Percentiles rank a stretch among this genome's conserved stretches.
phyloP scores from a whole-genome alignment of 2,797 vertebrate genomes.

The Diglossa cyanea region DNA sequence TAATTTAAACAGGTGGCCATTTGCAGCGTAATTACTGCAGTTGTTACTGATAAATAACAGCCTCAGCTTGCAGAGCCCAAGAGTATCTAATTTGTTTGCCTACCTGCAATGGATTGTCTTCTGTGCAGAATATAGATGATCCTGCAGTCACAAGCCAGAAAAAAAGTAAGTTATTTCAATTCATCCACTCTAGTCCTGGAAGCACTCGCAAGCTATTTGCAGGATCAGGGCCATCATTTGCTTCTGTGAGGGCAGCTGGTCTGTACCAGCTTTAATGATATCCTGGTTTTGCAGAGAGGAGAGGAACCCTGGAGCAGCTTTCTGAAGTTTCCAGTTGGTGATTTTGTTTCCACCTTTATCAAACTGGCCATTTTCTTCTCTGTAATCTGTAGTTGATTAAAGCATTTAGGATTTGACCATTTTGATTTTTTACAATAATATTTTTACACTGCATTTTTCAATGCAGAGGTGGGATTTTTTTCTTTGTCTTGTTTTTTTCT shows the following conservation, averaged over 20 bases:
- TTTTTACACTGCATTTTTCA: not conserved
- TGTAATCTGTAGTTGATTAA: not conserved
- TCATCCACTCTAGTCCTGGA: not conserved
- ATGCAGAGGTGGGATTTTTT: not conserved
- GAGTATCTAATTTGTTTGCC: conserved; percentile 19
- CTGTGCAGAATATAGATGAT: conserved; percentile 6
- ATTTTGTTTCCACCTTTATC: not conserved
- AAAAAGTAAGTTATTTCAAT: not conserved
- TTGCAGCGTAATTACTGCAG: not conserved
- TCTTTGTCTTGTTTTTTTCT: no score
- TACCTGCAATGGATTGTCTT: not conserved
- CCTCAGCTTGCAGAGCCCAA: not conserved
- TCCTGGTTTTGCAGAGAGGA: not conserved
- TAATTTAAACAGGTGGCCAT: not conserved
- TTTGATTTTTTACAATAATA: not conserved
- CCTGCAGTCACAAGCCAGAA: not conserved
- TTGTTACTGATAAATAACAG: conserved; percentile 30
- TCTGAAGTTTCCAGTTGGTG: not conserved
- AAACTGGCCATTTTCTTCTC: not conserved
- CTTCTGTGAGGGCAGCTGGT: not conserved
- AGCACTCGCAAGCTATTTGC: not conserved
- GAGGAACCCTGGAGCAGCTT: not conserved
- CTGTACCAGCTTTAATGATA: not conserved
- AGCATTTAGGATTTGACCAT: not conserved
- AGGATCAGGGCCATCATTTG: not conserved